Conservation (phyloP, 2,888 invertebrate species). For the Pammene fasciana region DNA sequence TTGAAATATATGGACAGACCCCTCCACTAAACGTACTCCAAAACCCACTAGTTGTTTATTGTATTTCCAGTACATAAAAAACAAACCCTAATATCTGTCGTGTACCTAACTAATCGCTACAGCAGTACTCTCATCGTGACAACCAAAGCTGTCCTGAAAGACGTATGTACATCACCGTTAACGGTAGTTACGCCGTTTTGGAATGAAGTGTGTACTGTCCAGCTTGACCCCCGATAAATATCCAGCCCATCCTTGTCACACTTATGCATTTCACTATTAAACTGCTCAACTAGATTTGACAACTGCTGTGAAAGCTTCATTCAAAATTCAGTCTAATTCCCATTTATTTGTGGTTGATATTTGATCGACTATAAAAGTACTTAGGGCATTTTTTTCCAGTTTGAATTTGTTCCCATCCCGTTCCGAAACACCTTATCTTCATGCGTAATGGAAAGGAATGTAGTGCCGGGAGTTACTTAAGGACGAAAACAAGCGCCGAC, state of each 20-base stretch:
- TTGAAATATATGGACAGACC: not conserved
- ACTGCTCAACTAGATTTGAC: not conserved
- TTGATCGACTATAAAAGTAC: not conserved
- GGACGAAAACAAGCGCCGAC: conserved; percentile 65
- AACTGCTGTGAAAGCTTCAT: not conserved
- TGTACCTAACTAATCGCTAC: conserved; percentile 37
- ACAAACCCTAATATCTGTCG: conserved; percentile 41
- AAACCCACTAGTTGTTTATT: conserved; percentile 28
- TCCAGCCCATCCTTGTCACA: conserved; percentile 37
- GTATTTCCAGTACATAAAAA: conserved; percentile 34
- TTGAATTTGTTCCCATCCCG: conserved; percentile 17
- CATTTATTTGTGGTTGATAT: not conserved
- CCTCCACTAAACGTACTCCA: not conserved
- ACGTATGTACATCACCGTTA: conserved; percentile 11
- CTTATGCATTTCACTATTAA: conserved; percentile 37
- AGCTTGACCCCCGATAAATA: conserved; percentile 41
- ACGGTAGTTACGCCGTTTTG: conserved; percentile 4
- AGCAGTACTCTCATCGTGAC: conserved; percentile 4
- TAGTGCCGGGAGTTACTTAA: conserved; percentile 60
- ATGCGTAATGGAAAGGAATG: conserved; percentile 65
- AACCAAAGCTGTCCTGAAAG: not conserved
- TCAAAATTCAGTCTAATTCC: not conserved
- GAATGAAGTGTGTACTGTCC: conserved; percentile 10
- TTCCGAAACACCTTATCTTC: conserved; percentile 49
- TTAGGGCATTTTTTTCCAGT: not conserved